Percentiles rank a stretch among this genome's conserved stretches.
These are phyloP conservation scores for Drosophila sechellia DNA, from an alignment of 1,140 invertebrate genomes.

Conservation along the genomic window DNA sequence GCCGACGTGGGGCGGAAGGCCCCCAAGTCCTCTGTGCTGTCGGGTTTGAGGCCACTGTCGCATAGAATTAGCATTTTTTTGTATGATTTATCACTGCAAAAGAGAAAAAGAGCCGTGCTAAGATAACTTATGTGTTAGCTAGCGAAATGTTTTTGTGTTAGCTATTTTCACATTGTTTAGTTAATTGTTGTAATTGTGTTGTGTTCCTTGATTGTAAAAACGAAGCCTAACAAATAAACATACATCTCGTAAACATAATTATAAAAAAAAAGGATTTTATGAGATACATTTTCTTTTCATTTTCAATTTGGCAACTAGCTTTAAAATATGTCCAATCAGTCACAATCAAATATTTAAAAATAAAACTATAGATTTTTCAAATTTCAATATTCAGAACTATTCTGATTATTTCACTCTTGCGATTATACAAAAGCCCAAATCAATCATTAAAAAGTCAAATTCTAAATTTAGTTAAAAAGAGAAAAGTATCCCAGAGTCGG, in stretches of 20 bases:
- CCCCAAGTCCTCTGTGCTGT: conserved; percentile 34
- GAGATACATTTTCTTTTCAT: not conserved
- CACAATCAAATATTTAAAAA: not conserved
- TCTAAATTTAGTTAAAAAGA: not conserved
- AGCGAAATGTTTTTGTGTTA: conserved; percentile 74
- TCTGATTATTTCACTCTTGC: too few species aligned
- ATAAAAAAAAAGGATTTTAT: not conserved
- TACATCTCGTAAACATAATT: not conserved
- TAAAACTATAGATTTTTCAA: not conserved
- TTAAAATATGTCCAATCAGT: not conserved
- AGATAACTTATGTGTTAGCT: conserved; percentile 76
- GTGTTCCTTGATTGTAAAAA: conserved; percentile 33
- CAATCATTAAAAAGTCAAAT: too few species aligned
- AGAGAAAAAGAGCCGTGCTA: conserved; percentile 46
- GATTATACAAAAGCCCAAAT: not conserved
- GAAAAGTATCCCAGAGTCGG: not conserved
- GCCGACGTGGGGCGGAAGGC: not conserved
- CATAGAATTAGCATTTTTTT: conserved; percentile 78
- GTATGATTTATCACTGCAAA: conserved; percentile 69
- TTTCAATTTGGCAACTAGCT: not conserved
- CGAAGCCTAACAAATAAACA: conserved; percentile 13
- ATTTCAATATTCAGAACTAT: too few species aligned
- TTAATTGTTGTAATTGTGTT: conserved; percentile 67
- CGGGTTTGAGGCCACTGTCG: conserved; percentile 58
- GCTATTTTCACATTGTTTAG: conserved; percentile 59